A percentile compares a stretch with the other conserved stretches of the same genome.
phyloP scores from a whole-genome alignment of 2,113 vertebrate species.

The Microcebus tavaratra region DNA sequence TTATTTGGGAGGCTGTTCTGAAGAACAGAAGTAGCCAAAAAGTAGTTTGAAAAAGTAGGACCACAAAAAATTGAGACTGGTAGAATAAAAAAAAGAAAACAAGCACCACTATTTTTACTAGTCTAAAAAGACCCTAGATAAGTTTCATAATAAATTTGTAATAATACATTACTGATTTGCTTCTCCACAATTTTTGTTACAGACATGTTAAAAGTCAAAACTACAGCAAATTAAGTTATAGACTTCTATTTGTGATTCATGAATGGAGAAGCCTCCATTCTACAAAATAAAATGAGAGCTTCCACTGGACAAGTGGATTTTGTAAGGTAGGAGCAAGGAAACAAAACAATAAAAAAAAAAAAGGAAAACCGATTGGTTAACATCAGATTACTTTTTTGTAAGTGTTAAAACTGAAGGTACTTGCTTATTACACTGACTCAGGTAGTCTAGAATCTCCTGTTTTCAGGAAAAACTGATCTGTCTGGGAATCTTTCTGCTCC shows the following conservation, averaged over 20 bases:
- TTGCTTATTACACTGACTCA: not conserved
- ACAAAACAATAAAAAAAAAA: not conserved
- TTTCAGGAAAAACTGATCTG: not conserved
- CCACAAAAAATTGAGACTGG: not conserved
- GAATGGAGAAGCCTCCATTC: not conserved
- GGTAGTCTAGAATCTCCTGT: not conserved
- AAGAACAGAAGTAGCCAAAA: not conserved
- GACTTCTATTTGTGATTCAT: not conserved
- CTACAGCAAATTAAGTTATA: not conserved
- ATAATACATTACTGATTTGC: not conserved
- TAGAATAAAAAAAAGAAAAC: not conserved
- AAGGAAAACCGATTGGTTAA: not conserved
- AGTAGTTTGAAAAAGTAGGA: not conserved
- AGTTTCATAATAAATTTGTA: not conserved
- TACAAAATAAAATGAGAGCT: not conserved
- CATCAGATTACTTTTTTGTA: not conserved
- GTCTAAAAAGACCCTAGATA: not conserved
- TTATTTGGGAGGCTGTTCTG: not conserved
- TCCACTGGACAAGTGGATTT: not conserved
- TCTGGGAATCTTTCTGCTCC: not conserved
- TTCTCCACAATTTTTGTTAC: not conserved
- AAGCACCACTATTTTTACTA: not conserved
- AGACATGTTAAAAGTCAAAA: not conserved
- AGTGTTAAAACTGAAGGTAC: not conserved
- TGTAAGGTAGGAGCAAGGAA: not conserved